These are phyloP conservation scores for Pluvianellus socialis DNA, from an alignment of 2,113 vertebrate genomes.

Conservation along the genomic window DNA sequence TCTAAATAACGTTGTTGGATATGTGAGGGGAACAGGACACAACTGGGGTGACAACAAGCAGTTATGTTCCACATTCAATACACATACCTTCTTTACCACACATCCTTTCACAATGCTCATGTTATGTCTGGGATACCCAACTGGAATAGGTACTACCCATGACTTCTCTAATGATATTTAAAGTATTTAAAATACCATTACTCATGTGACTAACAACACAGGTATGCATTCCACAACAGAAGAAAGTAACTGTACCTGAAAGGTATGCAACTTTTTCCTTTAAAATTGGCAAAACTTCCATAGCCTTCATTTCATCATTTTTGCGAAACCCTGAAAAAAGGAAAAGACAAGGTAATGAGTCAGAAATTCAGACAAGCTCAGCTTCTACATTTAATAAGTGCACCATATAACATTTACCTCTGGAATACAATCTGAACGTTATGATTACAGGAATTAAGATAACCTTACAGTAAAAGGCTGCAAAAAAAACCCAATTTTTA, in stretches of 20 bases:
- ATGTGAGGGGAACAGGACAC: rapidly evolving
- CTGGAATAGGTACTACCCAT: neutral
- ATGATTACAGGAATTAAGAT: neutral
- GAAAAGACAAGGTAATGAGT: conserved; percentile 9
- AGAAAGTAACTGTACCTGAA: conserved; percentile 83
- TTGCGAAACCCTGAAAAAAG: conserved; percentile 90
- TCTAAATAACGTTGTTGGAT: neutral
- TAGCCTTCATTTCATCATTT: conserved; percentile 98
- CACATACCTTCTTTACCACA: neutral
- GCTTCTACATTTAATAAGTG: neutral
- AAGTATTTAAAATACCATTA: neutral
- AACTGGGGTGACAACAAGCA: neutral
- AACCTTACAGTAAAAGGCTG: neutral
- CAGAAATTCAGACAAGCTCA: neutral
- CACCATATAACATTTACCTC: neutral
- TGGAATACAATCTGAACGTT: neutral
- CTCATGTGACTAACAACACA: neutral
- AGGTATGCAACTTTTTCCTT: conserved; percentile 98
- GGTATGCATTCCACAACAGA: neutral
- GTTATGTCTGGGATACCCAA: neutral
- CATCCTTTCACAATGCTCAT: neutral
- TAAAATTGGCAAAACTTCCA: conserved; percentile 95
- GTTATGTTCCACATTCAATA: neutral
- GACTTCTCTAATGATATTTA: neutral
- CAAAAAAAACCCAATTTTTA: neutral